phyloP scores from a whole-genome alignment of 2,113 vertebrate species.

The Cephalophus harveyi region DNA sequence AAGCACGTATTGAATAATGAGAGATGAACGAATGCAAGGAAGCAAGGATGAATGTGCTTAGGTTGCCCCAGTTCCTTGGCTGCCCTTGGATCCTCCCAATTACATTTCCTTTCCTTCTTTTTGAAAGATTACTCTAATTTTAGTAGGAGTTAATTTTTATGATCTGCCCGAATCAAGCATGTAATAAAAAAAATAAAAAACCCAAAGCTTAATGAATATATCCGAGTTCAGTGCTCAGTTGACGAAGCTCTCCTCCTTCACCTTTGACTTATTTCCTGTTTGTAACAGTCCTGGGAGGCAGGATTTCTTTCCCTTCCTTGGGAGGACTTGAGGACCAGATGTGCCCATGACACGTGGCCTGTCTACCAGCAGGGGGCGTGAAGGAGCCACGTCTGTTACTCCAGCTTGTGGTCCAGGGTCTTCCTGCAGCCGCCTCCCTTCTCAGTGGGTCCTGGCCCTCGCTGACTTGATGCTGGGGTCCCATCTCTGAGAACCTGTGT shows the following conservation, averaged over 20 bases:
- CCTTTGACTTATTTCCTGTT: background rate
- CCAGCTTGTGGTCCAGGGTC: background rate
- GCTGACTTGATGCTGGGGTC: background rate
- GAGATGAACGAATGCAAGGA: background rate
- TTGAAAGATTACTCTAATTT: background rate
- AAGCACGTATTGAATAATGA: background rate
- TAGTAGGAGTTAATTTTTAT: background rate
- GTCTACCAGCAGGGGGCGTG: background rate
- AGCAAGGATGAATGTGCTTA: background rate
- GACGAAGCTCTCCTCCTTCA: background rate
- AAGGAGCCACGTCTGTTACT: background rate
- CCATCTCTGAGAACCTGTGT: background rate
- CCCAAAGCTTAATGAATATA: background rate
- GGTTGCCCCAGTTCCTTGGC: background rate
- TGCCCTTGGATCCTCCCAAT: background rate
- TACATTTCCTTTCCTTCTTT: background rate
- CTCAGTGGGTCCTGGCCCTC: rapidly evolving
- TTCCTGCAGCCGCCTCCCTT: background rate
- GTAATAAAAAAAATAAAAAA: background rate
- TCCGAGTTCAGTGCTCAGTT: background rate
- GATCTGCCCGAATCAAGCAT: background rate
- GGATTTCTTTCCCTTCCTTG: background rate
- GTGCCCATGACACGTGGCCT: background rate
- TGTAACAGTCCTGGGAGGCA: too few relatives aligned
- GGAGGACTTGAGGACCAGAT: background rate